Conservation (phyloP, 2,797 vertebrate species). For the Pipistrellus pipistrellus region DNA sequence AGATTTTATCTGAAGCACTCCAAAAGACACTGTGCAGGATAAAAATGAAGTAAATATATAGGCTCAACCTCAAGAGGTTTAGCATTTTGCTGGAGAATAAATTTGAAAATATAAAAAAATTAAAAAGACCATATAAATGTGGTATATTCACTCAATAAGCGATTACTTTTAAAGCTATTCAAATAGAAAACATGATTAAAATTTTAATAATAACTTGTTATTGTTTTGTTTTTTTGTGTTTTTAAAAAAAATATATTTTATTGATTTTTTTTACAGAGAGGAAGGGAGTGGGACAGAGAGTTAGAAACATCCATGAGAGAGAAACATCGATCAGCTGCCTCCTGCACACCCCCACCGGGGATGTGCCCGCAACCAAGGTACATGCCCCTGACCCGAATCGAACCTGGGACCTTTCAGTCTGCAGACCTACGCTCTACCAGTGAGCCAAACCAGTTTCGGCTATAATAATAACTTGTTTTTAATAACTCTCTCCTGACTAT, state of each 20-base stretch:
- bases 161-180: slow-evolving; percentile 5
- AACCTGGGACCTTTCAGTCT: too few species aligned
- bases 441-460: too few species aligned
- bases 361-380: too few species aligned
- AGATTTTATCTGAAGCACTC: neutral
- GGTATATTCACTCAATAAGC: neutral
- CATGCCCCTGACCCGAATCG: too few species aligned
- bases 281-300: too few species aligned
- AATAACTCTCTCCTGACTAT: slow-evolving; percentile 14
- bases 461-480: neutral
- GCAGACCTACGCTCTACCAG: too few species aligned
- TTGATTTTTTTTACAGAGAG: too few species aligned
- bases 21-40: neutral
- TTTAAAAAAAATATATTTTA: too few species aligned
- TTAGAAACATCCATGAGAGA: too few species aligned
- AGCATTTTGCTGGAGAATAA: slow-evolving; percentile 1
- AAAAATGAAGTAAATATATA: slow-evolving; percentile 5
- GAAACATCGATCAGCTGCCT: too few species aligned
- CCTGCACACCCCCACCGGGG: too few species aligned
- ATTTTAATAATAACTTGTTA: neutral
- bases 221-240: too few species aligned
- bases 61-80: neutral
- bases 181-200: neutral
- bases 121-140: neutral
- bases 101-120: neutral